A percentile compares a stretch with the other conserved stretches of the same genome.
Conservation (phyloP, 2,797 vertebrate species). For the Peromyscus eremicus region DNA sequence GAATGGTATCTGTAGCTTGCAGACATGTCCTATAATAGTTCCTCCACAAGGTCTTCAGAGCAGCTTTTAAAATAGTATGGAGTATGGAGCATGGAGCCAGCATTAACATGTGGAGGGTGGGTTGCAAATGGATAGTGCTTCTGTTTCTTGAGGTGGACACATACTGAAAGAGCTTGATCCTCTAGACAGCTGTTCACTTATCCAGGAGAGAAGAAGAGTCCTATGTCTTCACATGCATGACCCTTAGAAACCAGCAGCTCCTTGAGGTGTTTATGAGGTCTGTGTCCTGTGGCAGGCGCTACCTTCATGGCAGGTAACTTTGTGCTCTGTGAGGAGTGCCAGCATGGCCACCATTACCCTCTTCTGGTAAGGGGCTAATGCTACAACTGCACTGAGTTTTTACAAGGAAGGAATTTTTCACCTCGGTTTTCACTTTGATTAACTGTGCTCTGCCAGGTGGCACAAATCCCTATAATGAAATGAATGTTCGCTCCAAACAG, state of each 20-base stretch:
- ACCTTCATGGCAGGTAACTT: conserved; percentile 63
- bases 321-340: conserved; percentile 25
- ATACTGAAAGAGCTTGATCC: conserved; percentile 68
- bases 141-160: conserved; percentile 75
- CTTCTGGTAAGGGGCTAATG: conserved; percentile 69
- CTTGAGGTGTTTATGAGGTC: conserved; percentile 56
- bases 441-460: conserved; percentile 22
- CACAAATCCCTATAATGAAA: conserved; percentile 61
- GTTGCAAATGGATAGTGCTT: conserved; percentile 70
- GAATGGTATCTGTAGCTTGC: neutral
- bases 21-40: neutral
- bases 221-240: conserved; percentile 74
- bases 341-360: conserved; percentile 66
- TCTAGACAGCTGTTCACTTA: conserved; percentile 82
- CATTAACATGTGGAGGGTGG: conserved; percentile 78
- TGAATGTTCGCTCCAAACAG: conserved; percentile 72
- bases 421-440: conserved; percentile 64
- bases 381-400: conserved; percentile 42
- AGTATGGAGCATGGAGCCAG: conserved; percentile 37
- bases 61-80: conserved; percentile 42
- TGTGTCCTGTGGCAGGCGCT: conserved; percentile 31
- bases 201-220: conserved; percentile 77
- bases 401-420: conserved; percentile 47
- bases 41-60: conserved; percentile 7
- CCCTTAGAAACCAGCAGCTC: conserved; percentile 70